Base-by-base conservation (phyloP, 2,888 invertebrate species). In the Villa cingulata region DNA sequence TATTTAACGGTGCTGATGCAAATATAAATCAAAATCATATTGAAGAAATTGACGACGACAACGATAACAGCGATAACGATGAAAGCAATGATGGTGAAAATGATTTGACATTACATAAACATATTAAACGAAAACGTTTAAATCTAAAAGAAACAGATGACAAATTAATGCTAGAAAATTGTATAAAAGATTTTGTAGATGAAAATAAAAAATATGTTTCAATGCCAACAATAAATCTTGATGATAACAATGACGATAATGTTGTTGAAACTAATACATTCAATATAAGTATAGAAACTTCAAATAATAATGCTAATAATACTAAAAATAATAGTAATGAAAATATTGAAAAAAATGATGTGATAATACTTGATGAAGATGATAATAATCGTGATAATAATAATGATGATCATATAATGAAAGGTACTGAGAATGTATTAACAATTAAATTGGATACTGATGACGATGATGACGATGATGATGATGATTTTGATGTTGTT, bases 11-110 rank as follows among this genome's bases (percentile, higher is more conserved):
- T n/a, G n/a, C n/a, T n/a, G n/a, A n/a, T n/a, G n/a, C n/a, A n/a
- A n/a, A n/a, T n/a, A n/a, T n/a, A n/a, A n/a, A n/a, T n/a, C n/a
- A n/a, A 15, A 37, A 34, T 36, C 3, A n/a, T 36, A 36, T 48
- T 19, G 49, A 53, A 4, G 50, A 44, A 15, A 47, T 48, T 41
- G 39, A 48, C 10, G 5, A 47, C 9, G 46, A 51, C 36, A 48
- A 50, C 7, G 44, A 53, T 34, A 32, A 38, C 17, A 41, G 42
- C 14, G 41, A 43, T 34, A 36, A 36, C 6, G 36, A 32, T 32
- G 12, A 32, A 12, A 12, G 12, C 12, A 32, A 32, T 32, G 32
- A 32, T 42, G n/a, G n/a, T n/a, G n/a, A n/a, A n/a, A n/a, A n/a
- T n/a, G 14, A 16, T 4, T 6, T 23, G 23, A 23, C 7, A 23